These are phyloP conservation scores for Motacilla alba DNA, from an alignment of 2,113 vertebrate species.

Conservation along the genomic window DNA sequence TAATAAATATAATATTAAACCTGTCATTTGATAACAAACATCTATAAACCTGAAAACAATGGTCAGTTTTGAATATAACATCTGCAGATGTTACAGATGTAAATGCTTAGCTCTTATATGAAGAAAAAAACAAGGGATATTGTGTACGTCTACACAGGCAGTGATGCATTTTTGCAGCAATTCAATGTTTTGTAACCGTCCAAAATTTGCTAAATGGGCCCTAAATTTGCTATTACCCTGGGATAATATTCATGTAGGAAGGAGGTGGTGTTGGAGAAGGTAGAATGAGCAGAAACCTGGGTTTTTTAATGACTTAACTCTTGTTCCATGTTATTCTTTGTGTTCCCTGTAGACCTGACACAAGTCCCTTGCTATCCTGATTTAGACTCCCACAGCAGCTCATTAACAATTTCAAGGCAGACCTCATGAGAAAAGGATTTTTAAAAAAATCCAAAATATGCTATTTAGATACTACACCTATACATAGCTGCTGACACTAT, in stretches of 20 bases:
- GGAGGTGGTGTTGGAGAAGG: not conserved
- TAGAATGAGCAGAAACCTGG: not conserved
- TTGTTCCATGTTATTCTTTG: not conserved
- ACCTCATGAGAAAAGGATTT: not conserved
- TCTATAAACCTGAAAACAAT: not conserved
- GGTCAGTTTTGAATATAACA: not conserved
- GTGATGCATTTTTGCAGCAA: not conserved
- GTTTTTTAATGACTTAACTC: not conserved
- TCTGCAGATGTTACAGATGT: not conserved
- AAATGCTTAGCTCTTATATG: not conserved
- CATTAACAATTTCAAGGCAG: not conserved
- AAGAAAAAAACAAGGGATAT: not conserved
- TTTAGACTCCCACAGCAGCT: not conserved
- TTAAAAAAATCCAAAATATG: not conserved
- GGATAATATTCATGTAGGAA: not conserved
- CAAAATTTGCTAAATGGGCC: not conserved
- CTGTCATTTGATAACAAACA: not conserved
- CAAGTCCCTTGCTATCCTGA: not conserved
- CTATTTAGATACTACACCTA: not conserved
- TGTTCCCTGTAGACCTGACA: not conserved
- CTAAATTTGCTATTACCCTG: not conserved
- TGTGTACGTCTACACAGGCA: not conserved
- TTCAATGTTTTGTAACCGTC: not conserved
- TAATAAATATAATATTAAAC: not conserved
- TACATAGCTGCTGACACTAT: not conserved